These are phyloP conservation scores for Heliconius nattereri DNA, from an alignment of 1,140 invertebrate species.

Conservation along the genomic window DNA sequence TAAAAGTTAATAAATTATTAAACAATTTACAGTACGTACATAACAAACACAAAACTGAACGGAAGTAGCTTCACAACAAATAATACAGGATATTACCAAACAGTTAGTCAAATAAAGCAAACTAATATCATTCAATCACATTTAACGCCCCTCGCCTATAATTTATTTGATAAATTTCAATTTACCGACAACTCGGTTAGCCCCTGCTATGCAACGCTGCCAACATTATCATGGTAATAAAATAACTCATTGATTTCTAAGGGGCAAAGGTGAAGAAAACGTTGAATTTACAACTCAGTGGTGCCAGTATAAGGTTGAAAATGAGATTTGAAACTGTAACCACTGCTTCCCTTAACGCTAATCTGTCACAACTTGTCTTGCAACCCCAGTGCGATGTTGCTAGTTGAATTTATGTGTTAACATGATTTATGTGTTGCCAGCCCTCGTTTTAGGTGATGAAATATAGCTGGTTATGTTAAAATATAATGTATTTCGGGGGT, in stretches of 20 bases:
- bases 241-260: constrained; percentile 54
- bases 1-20: no score
- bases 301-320: constrained; percentile 37
- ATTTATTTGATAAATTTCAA: constrained; percentile 80
- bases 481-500: constrained; percentile 25
- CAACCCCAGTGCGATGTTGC: constrained; percentile 63
- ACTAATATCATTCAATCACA: constrained; percentile 39
- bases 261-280: constrained; percentile 17
- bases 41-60: background rate
- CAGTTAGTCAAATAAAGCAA: constrained; percentile 31
- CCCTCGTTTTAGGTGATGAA: constrained; percentile 53
- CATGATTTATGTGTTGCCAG: constrained; percentile 73
- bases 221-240: constrained; percentile 72
- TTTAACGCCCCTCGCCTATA: constrained; percentile 52
- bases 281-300: constrained; percentile 34
- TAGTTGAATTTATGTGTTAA: constrained; percentile 76
- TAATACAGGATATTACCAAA: constrained; percentile 13
- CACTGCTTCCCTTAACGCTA: constrained; percentile 46
- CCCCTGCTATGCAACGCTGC: constrained; percentile 49
- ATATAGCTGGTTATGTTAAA: constrained; percentile 43
- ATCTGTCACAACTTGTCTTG: constrained; percentile 68
- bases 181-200: constrained; percentile 70
- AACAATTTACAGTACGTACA: background rate
- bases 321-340: constrained; percentile 21
- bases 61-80: constrained; percentile 5